Percentiles rank a stretch among this genome's conserved stretches.
Conservation (phyloP, 2,113 vertebrate genomes). For the Morone saxatilis region DNA sequence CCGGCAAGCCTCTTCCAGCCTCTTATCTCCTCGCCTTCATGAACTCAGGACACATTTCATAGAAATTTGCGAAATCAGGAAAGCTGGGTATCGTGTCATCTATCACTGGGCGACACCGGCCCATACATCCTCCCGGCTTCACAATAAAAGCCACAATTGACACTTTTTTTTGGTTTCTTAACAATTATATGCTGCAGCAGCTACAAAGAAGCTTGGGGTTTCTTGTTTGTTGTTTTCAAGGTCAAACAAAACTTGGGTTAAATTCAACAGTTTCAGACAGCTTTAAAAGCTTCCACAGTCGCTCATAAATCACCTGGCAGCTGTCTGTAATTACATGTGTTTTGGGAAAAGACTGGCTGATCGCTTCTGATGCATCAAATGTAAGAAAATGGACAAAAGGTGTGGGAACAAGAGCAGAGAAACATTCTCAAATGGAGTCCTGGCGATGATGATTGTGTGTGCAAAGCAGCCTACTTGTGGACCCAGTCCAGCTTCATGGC, state of each 20-base stretch:
- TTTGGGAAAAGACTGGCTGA: neutral
- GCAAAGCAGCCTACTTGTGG: slow-evolving; percentile 25
- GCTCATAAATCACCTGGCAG: slow-evolving; percentile 84
- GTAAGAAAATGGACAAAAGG: neutral
- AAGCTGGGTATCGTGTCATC: slow-evolving; percentile 64
- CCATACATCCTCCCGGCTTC: slow-evolving; percentile 63
- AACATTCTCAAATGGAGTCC: neutral
- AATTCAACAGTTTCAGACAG: slow-evolving; percentile 4
- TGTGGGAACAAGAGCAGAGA: neutral
- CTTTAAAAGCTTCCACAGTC: neutral
- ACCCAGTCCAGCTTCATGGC: slow-evolving; percentile 15
- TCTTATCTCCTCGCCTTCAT: slow-evolving; percentile 79
- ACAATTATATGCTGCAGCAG: slow-evolving; percentile 47
- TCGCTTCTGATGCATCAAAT: neutral
- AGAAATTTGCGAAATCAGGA: slow-evolving; percentile 82
- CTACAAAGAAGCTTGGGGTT: neutral
- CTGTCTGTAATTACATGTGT: neutral
- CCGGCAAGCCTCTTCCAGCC: slow-evolving; percentile 61
- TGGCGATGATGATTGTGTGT: neutral
- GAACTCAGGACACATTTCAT: slow-evolving; percentile 78
- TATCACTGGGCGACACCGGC: slow-evolving; percentile 67
- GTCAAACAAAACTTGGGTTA: slow-evolving; percentile 56
- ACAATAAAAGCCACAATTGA: slow-evolving; percentile 74
- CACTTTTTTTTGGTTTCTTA: slow-evolving; percentile 41
- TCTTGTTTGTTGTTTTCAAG: slow-evolving; percentile 47